A percentile compares a stretch with the other conserved stretches of the same genome.
Evolutionary conservation across 1,140 invertebrate genomes (phyloP).

Genomic region (Hydropsyche tenuis): DNA sequence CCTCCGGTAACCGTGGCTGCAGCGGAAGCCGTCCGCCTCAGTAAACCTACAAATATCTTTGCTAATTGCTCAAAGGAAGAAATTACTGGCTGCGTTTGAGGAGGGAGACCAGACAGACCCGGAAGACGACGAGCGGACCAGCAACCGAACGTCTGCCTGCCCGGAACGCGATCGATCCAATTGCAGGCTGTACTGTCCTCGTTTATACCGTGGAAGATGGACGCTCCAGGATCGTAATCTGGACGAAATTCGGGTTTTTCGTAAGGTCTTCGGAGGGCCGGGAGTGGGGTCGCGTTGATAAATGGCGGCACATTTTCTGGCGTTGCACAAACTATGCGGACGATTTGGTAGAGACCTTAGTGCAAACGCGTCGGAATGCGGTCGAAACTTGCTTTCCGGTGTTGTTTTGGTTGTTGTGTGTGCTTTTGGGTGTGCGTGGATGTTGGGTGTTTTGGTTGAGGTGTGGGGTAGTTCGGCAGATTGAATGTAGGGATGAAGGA

Average conservation of each 20-base stretch:
- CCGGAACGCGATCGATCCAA: slow-evolving; percentile 33
- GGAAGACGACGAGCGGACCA: slow-evolving; percentile 1
- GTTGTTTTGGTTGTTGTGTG: no score
- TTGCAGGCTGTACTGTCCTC: slow-evolving; percentile 28
- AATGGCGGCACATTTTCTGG: slow-evolving; percentile 42
- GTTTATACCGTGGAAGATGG: slow-evolving; percentile 9
- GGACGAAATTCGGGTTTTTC: no score
- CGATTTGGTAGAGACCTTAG: slow-evolving; percentile 36
- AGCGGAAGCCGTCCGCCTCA: slow-evolving; percentile 43
- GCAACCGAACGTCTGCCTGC: no score
- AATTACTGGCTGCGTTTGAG: slow-evolving; percentile 39
- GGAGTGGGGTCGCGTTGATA: slow-evolving; percentile 19
- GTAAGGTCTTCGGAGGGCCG: no score
- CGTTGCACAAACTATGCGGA: slow-evolving; percentile 46
- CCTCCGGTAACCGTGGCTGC: slow-evolving; percentile 28
- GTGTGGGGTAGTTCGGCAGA: no score
- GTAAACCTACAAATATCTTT: slow-evolving; percentile 50
- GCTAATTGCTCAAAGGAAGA: slow-evolving; percentile 50
- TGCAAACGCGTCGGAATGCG: slow-evolving; percentile 32
- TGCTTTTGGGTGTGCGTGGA: no score
- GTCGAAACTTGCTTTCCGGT: not conserved
- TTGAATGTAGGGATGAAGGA: no score
- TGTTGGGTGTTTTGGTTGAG: no score
- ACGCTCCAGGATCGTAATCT: no score
- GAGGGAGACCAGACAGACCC: slow-evolving; percentile 4